Base-by-base conservation (phyloP, 2,888 invertebrate genomes). In the Meteorus colon region DNA sequence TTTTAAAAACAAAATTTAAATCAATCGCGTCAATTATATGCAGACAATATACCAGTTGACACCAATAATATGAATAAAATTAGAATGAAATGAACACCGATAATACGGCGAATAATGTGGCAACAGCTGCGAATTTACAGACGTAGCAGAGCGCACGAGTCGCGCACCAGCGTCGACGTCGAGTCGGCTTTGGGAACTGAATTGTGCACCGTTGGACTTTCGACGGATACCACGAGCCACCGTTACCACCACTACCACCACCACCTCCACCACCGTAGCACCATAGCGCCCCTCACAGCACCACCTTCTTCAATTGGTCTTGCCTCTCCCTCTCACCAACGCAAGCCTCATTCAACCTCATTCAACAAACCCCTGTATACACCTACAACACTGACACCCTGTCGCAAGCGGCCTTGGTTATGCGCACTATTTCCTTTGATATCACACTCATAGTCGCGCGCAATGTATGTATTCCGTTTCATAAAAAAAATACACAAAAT, bases 141-240 rank as follows among this genome's bases (percentile, higher is more conserved):
- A 31, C 19, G 37, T 34, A 59, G 73, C 74, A 31, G 14, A 14
- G 78, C 75, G 78, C 45, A 27, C 69, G 55, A 60, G 74, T 55
- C 67, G 45, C 60, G 73, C 65, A 75, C 74, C 67, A 71, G 75
- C 70, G 66, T 79, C 80, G 78, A 77, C 82, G 81, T 81, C 78
- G 84, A 79, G 82, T 84, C 84, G 82, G 84, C 84, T 83, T 82
- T 84, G 84, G 82, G 78, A 81, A 86, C 86, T 86, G 86, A 86
- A 80, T 66, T 66, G 76, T 60, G 78, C 62, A 78, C 67, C 69
- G 78, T 75, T 66, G 76, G 78, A 78, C 73, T 79, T 73, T 77
- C 65, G 75, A 73, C 65, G 69, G 73, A 72, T 77, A 77, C 78
- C 68, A 76, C 65, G 65, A 73, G 65, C 73, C 70, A 67, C 72